Base-by-base conservation (phyloP, 2,113 vertebrate genomes). In the Melanotaenia duboulayi region DNA sequence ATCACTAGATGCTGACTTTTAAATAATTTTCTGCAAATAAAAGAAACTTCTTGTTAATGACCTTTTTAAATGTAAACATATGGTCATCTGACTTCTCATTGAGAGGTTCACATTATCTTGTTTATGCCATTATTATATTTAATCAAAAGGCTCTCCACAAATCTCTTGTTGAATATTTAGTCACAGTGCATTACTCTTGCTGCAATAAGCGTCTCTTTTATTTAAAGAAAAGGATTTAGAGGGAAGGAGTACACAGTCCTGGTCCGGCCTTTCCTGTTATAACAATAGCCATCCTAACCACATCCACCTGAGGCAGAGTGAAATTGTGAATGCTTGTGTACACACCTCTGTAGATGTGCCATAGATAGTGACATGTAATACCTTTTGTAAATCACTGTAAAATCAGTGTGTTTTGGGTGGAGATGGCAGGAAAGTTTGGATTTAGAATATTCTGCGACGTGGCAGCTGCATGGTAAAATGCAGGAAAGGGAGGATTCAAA, bases 231-330 rank as follows among this genome's bases (percentile, higher is more conserved):
- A 62, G 54, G 1, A 76, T 73, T 77, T 79, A 67, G 22, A 3
- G 22, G 17, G 8, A 49, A 65, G 49, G 64, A 80, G 23, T 55
- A 64, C 7, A 64, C 46, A 60, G 49, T 55, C 59, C 68, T 19
- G 35, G 46, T 74, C 71, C 68, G 65, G 63, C 76, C 57, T 78
- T 84, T 80, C 49, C 77, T 81, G 51, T 74, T 78, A 11, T 51
- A 77, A 87, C 83, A 90, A 84, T 58, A 75, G 65, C 56, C 42
- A 39, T 66, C 61, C 55, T 68, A 78, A 85, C 75, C 80, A 74
- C 79, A 81, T 70, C 35, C 74, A 76, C 74, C 85, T 49, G 69
- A 72, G 71, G 71, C 75, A 46, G 19, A 23, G 37, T 32, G 61
- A 32, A 68, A 48, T 62, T 85, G 71, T 80, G 73, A 58, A 52